Evolutionary conservation across 2,113 vertebrate genomes (phyloP), one percentile per base, ranked within the genome.

Genomic region (Epinephelus cyanopodus): DNA sequence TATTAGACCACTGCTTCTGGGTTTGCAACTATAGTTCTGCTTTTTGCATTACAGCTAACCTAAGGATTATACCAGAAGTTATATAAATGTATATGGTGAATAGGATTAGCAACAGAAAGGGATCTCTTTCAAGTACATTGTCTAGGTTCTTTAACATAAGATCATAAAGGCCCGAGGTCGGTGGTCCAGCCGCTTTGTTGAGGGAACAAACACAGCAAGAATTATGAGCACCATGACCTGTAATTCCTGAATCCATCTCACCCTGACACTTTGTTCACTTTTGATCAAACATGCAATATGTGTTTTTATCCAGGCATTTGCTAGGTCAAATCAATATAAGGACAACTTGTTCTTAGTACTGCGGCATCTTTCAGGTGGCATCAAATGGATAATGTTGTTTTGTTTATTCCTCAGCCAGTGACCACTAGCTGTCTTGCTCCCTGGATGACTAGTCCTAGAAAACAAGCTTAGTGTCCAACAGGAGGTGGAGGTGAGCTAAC

Each of bases 391-490:
- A 2, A 42, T 85, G 64, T 57, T 69, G 4, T 57, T 61, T 62
- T 74, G 53, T 57, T 79, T 83, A 37, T 60, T 65, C 58, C 58
- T 75, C 42, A 52, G 50, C 50, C 54, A 50, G 42, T 10, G 15
- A 25, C 27, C 33, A 3, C 50, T 53, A 5, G 4, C n/a, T 23
- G 19, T 72, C 82, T 60, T 33, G 12, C 64, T 69, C 62, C 23
- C 18, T 39, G 27, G 11, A 52, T 57, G 18, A 54, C 25, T 18
- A 53, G 47, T 50, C 45, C 42, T 33, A 47, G 45, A 39, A 75
- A 77, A 75, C 74, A 61, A 74, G 78, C 63, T 80, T 72, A 84
- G 53, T 39, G 53, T 73, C 29, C 72, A 83, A 47, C 71, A 68
- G 47, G 54, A 71, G 72, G 2, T 72, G 29, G 73, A 71, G 52